phyloP scores from a whole-genome alignment of 2,888 invertebrate genomes.

The Bhutanitis thaidina region DNA sequence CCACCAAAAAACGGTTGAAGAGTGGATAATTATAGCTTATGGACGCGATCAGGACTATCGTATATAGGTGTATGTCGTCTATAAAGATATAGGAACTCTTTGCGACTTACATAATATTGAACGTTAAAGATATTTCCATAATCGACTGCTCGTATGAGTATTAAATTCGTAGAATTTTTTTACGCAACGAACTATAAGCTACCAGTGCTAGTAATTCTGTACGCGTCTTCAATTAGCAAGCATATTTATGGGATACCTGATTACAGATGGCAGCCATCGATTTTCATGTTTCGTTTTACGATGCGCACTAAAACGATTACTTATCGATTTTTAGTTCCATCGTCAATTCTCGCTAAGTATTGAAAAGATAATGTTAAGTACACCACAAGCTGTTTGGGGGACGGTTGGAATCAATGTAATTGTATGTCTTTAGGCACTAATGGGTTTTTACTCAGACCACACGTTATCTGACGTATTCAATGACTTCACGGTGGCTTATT shows the following conservation, averaged over 20 bases:
- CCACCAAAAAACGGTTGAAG: too few species aligned
- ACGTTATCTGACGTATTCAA: constrained; percentile 5
- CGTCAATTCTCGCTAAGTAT: constrained; percentile 1
- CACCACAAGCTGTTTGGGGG: neutral
- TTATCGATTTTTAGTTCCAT: constrained; percentile 16
- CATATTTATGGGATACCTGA: constrained; percentile 7
- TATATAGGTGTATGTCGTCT: too few species aligned
- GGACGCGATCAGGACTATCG: too few species aligned
- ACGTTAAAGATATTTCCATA: too few species aligned
- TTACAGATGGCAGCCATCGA: constrained; percentile 6
- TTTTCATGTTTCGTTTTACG: constrained; percentile 4
- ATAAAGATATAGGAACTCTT: too few species aligned
- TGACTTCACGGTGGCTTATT: neutral
- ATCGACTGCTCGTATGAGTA: too few species aligned
- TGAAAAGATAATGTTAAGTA: constrained; percentile 1
- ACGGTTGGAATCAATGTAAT: constrained; percentile 2
- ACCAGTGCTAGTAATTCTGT: neutral
- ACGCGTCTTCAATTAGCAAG: constrained; percentile 8
- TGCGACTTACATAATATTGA: too few species aligned
- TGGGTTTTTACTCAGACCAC: constrained; percentile 13
- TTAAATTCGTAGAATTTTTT: neutral
- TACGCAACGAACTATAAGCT: neutral
- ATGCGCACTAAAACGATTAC: constrained; percentile 9
- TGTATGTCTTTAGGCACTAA: constrained; percentile 6
- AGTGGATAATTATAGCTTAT: too few species aligned